These are phyloP conservation scores for Psophia crepitans DNA, from an alignment of 2,113 vertebrate species.

Conservation along the genomic window DNA sequence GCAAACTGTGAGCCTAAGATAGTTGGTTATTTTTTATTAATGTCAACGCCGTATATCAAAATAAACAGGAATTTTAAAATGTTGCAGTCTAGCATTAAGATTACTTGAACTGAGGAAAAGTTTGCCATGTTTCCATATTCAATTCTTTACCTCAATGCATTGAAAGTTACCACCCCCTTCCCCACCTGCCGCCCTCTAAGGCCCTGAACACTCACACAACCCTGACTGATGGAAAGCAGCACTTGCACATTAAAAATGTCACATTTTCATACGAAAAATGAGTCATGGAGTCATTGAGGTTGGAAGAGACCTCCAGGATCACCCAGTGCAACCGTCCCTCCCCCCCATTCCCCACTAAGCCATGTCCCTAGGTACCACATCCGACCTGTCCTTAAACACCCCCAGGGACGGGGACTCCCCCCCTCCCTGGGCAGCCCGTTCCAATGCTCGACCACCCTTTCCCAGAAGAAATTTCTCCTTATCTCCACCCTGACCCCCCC, in stretches of 20 bases:
- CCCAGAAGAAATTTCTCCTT: too few species aligned
- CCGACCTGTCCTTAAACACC: too few species aligned
- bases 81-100: too few species aligned
- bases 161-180: accelerated
- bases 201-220: not conserved
- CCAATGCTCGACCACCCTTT: too few species aligned
- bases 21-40: not conserved
- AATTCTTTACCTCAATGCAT: accelerated
- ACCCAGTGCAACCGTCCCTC: too few species aligned
- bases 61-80: not conserved
- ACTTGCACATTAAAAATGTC: not conserved
- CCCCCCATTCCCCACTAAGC: too few species aligned
- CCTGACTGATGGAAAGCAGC: not conserved
- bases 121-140: accelerated
- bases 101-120: not conserved
- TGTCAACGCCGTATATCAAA: not conserved
- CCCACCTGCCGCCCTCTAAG: not conserved
- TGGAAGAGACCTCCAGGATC: too few species aligned
- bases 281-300: too few species aligned
- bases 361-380: too few species aligned
- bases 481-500: too few species aligned
- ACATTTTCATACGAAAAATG: accelerated
- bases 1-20: not conserved
- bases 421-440: too few species aligned
- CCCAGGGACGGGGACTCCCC: too few species aligned